phyloP scores from a whole-genome alignment of 2,113 vertebrate species.

The Sinocyclocheilus anshuiensis region DNA sequence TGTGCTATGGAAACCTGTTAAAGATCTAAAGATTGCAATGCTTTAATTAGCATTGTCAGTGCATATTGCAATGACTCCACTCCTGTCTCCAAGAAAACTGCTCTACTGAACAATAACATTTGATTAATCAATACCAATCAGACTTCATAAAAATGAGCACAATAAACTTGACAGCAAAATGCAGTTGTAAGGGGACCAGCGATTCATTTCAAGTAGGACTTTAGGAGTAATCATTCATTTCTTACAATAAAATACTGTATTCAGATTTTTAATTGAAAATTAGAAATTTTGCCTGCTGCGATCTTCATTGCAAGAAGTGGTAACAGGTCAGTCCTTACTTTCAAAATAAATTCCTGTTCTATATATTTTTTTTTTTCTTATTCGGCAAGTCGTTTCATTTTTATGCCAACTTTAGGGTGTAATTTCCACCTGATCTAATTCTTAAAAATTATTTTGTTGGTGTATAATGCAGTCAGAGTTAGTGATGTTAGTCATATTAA shows the following conservation, averaged over 20 bases:
- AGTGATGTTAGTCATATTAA: background rate
- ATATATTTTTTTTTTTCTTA: background rate
- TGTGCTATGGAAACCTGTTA: slow-evolving; percentile 18
- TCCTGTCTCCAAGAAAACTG: background rate
- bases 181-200: background rate
- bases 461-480: background rate
- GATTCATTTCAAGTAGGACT: background rate
- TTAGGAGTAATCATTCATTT: background rate
- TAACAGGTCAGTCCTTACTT: background rate
- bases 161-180: background rate
- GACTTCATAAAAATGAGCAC: background rate
- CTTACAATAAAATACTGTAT: background rate
- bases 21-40: slow-evolving; percentile 25
- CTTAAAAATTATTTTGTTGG: background rate
- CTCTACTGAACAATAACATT: background rate
- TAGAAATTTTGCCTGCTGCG: background rate
- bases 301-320: too few species aligned
- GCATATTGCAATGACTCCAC: background rate
- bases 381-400: background rate
- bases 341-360: background rate
- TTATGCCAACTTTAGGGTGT: background rate
- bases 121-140: background rate
- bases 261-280: background rate
- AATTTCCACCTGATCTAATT: background rate
- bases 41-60: slow-evolving; percentile 39